These are phyloP conservation scores for Corythornis leucogaster DNA, from an alignment of 2,797 vertebrate genomes.

Conservation along the genomic window DNA sequence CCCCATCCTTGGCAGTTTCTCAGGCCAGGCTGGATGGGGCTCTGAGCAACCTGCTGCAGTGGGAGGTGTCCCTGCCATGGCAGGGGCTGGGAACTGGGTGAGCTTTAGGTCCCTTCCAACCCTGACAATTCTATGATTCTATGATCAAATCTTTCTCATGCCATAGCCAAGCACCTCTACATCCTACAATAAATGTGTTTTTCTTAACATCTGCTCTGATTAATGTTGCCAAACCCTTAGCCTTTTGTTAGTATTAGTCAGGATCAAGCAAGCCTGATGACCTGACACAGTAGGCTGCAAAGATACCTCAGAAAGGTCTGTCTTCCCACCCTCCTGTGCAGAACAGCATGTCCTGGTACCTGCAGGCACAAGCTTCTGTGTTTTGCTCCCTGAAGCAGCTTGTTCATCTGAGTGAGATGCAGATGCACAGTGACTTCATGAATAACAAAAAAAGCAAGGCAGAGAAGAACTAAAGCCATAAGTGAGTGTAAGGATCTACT, in stretches of 20 bases:
- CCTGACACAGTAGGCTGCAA: not conserved
- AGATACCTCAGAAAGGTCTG: not conserved
- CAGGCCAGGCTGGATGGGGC: too few relatives aligned
- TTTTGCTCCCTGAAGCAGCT: not conserved
- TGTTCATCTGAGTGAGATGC: too few relatives aligned
- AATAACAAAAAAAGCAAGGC: not conserved
- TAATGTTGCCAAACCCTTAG: not conserved
- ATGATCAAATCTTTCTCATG: not conserved
- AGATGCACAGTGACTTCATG: not conserved
- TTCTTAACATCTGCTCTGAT: not conserved
- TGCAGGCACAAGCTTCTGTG: not conserved
- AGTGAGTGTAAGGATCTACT: not conserved
- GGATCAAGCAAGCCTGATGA: not conserved
- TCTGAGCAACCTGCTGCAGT: too few relatives aligned
- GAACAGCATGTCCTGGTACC: not conserved
- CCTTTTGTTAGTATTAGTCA: not conserved
- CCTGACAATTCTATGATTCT: too few relatives aligned
- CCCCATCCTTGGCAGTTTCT: too few relatives aligned
- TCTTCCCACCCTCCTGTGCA: not conserved
- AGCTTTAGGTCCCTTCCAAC: too few relatives aligned
- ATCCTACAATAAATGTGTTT: not conserved
- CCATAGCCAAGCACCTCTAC: not conserved
- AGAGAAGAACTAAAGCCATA: not conserved
- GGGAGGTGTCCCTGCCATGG: too few relatives aligned
- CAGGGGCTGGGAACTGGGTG: too few relatives aligned